These are phyloP conservation scores for Psittacula echo DNA, from an alignment of 2,797 vertebrate species.

Conservation along the genomic window DNA sequence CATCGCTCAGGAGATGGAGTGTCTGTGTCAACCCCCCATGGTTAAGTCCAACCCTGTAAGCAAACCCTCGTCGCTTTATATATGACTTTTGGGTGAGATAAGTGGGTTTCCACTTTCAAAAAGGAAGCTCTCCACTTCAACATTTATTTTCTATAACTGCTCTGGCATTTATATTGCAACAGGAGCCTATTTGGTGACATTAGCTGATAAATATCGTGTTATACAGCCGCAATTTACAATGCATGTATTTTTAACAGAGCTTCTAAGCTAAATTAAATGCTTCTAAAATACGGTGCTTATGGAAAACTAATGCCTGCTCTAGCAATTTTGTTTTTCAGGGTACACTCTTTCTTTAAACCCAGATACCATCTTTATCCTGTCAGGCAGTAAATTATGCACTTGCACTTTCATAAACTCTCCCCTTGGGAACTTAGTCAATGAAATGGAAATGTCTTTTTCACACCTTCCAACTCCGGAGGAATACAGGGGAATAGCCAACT, in stretches of 20 bases:
- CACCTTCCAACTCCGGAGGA: conserved; percentile 60
- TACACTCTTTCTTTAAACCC: conserved; percentile 42
- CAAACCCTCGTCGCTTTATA: conserved; percentile 37
- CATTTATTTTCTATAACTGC: conserved; percentile 61
- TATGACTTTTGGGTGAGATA: conserved; percentile 53
- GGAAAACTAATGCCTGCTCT: conserved; percentile 63
- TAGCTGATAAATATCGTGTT: conserved; percentile 71
- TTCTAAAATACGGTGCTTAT: conserved; percentile 61
- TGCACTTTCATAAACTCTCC: conserved; percentile 69
- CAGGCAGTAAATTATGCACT: conserved; percentile 71
- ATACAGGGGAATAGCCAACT: conserved; percentile 47
- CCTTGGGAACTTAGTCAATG: conserved; percentile 69
- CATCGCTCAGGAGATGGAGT: neutral
- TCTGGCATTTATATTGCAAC: conserved; percentile 65
- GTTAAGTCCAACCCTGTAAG: neutral
- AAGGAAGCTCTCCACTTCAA: conserved; percentile 42
- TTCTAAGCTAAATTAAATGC: conserved; percentile 72
- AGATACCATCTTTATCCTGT: conserved; percentile 65
- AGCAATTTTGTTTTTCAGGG: conserved; percentile 66
- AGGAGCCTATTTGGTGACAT: conserved; percentile 65
- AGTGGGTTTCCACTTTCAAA: conserved; percentile 60
- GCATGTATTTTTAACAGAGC: conserved; percentile 69
- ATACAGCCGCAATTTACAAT: conserved; percentile 69
- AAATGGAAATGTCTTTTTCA: conserved; percentile 71
- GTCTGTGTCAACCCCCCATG: neutral